A percentile compares a stretch with the other conserved stretches of the same genome.
phyloP scores from a whole-genome alignment of 2,797 vertebrate species.

The Pogoniulus pusillus region DNA sequence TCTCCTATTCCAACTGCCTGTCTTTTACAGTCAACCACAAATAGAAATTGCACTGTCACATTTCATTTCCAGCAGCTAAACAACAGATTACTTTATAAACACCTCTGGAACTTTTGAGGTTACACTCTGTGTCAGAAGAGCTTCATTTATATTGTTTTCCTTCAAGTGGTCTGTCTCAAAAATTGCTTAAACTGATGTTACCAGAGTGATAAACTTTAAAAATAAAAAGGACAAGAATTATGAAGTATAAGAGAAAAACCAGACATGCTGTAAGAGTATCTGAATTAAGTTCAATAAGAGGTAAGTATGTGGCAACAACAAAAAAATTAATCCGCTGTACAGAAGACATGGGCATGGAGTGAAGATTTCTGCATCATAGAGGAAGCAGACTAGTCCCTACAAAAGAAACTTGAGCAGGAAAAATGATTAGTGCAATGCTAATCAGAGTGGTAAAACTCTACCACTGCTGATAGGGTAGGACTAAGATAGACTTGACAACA shows the following conservation, averaged over 20 bases:
- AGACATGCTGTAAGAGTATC: background rate
- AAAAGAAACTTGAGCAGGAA: background rate
- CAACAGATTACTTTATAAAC: background rate
- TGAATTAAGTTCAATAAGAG: background rate
- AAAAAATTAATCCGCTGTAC: background rate
- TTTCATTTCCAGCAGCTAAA: background rate
- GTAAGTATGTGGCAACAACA: background rate
- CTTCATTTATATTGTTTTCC: background rate
- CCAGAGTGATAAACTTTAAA: background rate
- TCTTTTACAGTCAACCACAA: background rate
- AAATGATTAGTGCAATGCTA: background rate
- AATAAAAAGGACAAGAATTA: background rate
- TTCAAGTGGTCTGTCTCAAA: background rate
- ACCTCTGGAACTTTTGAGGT: background rate
- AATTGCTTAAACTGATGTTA: background rate
- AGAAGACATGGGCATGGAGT: background rate
- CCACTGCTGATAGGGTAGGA: background rate
- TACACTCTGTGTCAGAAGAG: background rate
- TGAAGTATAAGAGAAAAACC: background rate
- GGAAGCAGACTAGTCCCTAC: background rate
- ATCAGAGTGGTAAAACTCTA: background rate
- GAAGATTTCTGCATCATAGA: background rate
- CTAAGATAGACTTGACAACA: background rate
- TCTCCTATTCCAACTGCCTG: background rate
- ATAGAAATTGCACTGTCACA: background rate